phyloP scores from a whole-genome alignment of 2,888 invertebrate species.

The Coleophora flavipennella region DNA sequence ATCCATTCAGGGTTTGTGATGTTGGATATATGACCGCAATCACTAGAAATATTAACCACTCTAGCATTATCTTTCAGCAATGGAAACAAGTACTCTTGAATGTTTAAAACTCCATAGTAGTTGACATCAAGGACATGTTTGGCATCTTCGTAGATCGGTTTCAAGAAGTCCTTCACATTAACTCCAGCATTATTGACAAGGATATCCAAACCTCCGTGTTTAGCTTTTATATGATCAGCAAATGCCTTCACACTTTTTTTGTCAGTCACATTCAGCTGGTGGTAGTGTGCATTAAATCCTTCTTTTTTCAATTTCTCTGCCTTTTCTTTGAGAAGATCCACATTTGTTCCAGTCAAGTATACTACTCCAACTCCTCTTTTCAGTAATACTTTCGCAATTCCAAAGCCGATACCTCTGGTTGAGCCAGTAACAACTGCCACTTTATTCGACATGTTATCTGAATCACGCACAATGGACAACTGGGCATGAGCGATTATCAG shows the following conservation, averaged over 20 bases:
- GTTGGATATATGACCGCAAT: slow-evolving; percentile 24
- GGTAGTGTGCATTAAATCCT: slow-evolving; percentile 40
- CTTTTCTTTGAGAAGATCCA: slow-evolving; percentile 63
- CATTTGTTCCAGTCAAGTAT: slow-evolving; percentile 75
- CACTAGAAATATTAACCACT: slow-evolving; percentile 24
- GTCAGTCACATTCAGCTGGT: slow-evolving; percentile 26
- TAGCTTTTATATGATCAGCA: slow-evolving; percentile 19
- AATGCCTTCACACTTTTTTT: slow-evolving; percentile 20
- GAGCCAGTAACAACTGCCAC: slow-evolving; percentile 71
- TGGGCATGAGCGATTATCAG: too few relatives aligned
- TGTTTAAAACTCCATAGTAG: slow-evolving; percentile 20
- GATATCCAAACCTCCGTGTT: slow-evolving; percentile 27
- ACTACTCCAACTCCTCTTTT: slow-evolving; percentile 74
- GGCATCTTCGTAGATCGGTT: slow-evolving; percentile 23
- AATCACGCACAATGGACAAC: too few relatives aligned
- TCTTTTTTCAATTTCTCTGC: slow-evolving; percentile 64
- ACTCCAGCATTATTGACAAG: slow-evolving; percentile 29
- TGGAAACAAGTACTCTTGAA: slow-evolving; percentile 23
- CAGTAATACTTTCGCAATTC: slow-evolving; percentile 73
- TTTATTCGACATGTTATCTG: slow-evolving; percentile 24
- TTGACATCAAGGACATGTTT: slow-evolving; percentile 22
- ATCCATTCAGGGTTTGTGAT: slow-evolving; percentile 22
- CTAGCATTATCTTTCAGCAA: slow-evolving; percentile 21
- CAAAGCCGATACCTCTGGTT: slow-evolving; percentile 78
- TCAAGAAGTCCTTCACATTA: slow-evolving; percentile 12